Evolutionary conservation across 2,113 vertebrate species (phyloP), one percentile per base, ranked within the genome.

Genomic region (Cottus gobio): DNA sequence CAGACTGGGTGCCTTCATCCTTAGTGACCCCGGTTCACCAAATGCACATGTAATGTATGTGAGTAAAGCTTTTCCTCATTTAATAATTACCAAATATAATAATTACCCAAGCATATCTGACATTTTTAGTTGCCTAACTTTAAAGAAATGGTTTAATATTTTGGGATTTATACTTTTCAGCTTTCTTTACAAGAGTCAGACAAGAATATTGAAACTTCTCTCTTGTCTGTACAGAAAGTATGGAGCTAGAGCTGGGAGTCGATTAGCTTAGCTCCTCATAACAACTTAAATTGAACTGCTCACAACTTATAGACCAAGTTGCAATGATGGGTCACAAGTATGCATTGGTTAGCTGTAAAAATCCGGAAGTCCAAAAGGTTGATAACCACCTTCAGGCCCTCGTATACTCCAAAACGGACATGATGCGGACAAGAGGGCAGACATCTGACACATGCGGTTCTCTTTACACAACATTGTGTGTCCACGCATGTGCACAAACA

Each of bases 401-500:
- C 54, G 72, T 75, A 28, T 31, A 65, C n/a, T 61, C 44, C n/a
- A 65, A 72, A 84, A 65, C 7, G 10, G 68, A 77, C 73, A 58
- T 76, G 63, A 80, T 68, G 72, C 77, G 64, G 60, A 54, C 46
- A 57, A 22, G 5, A 28, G 46, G 30, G 44, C 57, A 46, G 4
- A 50, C 56, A 75, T 24, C 0, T 9, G 28, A 75, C 76, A 68
- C 73, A 78, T 67, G 42, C 58, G 36, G 61, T 70, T 79, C 31
- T 68, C 61, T 83, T 83, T 80, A 83, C 54, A 69, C 69, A 72
- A 48, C 63, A 36, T 84, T 69, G 60, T 77, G 28, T 36, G 31
- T 57, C 54, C 72, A 63, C 50, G 20, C 4, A 67, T 61, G 57
- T 72, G 56, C 60, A 63, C 36, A 62, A 22, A 44, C 52, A 44